A percentile compares a stretch with the other conserved stretches of the same genome.
These are phyloP conservation scores for Dendronephthya gigantea DNA, from an alignment of 64 coral and sea anemone genomes.

Conservation along the genomic window DNA sequence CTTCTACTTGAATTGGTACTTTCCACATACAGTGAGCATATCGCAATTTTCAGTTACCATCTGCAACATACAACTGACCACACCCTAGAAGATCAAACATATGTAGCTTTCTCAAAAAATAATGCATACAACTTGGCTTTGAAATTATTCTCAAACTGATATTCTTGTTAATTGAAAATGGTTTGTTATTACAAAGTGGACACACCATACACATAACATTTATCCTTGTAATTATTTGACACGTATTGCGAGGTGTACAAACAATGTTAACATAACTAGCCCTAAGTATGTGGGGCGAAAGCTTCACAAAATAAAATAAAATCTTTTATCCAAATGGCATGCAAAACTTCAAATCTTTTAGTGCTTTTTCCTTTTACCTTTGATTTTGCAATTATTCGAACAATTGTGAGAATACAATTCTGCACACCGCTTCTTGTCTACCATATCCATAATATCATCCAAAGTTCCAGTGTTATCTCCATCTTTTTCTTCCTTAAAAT, in stretches of 20 bases:
- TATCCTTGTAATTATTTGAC: no score
- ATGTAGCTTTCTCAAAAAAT: neutral
- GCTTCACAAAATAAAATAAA: neutral
- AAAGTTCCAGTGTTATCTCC: neutral
- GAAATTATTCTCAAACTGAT: neutral
- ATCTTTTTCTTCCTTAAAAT: neutral
- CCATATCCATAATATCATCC: neutral
- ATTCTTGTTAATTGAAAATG: neutral
- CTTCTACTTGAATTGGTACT: neutral
- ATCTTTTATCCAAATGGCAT: neutral
- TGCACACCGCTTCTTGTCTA: neutral
- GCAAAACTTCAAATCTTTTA: neutral
- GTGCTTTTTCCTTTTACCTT: neutral
- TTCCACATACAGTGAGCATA: slow-evolving; percentile 14
- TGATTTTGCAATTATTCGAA: neutral
- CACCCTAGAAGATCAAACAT: neutral
- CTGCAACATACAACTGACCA: neutral
- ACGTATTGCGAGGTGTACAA: no score
- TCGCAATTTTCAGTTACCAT: slow-evolving; percentile 8
- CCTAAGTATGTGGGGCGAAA: neutral
- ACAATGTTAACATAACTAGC: neutral
- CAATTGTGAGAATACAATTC: neutral
- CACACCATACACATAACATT: no score
- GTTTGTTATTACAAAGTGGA: no score
- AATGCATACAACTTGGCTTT: neutral